These are phyloP conservation scores for Caenorhabditis macrosperma DNA, from an alignment of 2,888 invertebrate species.

Conservation along the genomic window DNA sequence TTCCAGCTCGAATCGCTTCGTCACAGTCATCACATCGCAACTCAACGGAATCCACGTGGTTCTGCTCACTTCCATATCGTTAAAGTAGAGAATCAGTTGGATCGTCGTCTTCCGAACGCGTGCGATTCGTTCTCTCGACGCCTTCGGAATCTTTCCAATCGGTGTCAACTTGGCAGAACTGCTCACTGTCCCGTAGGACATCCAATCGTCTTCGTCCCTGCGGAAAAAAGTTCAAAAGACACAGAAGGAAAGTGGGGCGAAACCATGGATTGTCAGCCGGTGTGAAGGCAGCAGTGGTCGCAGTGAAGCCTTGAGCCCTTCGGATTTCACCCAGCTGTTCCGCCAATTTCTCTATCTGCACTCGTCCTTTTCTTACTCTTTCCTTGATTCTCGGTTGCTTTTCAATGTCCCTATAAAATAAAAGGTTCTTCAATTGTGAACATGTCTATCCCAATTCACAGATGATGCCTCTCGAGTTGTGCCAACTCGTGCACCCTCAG, in stretches of 20 bases:
- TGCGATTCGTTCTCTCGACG: constrained; percentile 21
- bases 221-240: neutral
- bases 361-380: constrained; percentile 26
- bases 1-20: constrained; percentile 49
- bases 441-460: constrained; percentile 18
- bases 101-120: constrained; percentile 16
- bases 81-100: constrained; percentile 51
- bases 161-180: constrained; percentile 18
- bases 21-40: constrained; percentile 27
- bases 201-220: constrained; percentile 42
- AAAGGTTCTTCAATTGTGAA: neutral
- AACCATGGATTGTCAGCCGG: constrained; percentile 17
- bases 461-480: constrained; percentile 40
- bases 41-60: constrained; percentile 45
- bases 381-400: constrained; percentile 30
- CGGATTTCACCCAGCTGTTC: constrained; percentile 34
- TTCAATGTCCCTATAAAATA: constrained; percentile 31
- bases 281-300: constrained; percentile 17
- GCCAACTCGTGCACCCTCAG: constrained; percentile 47
- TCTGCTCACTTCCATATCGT: constrained; percentile 45
- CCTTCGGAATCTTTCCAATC: constrained; percentile 40
- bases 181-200: constrained; percentile 18
- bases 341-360: constrained; percentile 36
- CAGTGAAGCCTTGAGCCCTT: constrained; percentile 43
- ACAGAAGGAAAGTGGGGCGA: neutral